A percentile compares a stretch with the other conserved stretches of the same genome.
Evolutionary conservation across 1,140 invertebrate genomes (phyloP).

Genomic region (Drosophila pseudoobscura): DNA sequence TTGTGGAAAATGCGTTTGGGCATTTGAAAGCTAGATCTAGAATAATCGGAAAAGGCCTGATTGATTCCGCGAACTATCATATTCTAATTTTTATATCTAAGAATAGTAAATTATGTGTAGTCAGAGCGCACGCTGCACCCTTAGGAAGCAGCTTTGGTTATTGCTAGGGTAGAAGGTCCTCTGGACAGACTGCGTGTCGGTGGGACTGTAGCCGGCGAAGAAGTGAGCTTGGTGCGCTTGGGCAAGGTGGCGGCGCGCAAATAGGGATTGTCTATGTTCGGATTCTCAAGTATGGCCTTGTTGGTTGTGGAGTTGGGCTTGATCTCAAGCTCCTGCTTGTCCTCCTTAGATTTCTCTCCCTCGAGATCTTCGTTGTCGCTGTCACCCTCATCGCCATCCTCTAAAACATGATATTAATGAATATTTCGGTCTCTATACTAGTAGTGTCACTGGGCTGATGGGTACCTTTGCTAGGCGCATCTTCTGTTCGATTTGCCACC

Average conservation of each 20-base stretch:
- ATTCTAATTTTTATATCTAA: too few relatives aligned
- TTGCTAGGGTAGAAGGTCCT: slow-evolving; percentile 49
- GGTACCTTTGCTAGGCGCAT: slow-evolving; percentile 65
- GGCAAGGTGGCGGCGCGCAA: slow-evolving; percentile 91
- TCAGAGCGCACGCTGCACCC: too few relatives aligned
- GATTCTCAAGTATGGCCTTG: slow-evolving; percentile 80
- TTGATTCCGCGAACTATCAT: too few relatives aligned
- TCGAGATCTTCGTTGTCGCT: slow-evolving; percentile 73
- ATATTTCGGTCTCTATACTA: slow-evolving; percentile 20
- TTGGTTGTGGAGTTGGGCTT: slow-evolving; percentile 68
- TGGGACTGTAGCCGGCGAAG: neutral
- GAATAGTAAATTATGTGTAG: too few relatives aligned
- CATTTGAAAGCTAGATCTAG: too few relatives aligned
- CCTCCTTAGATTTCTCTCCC: slow-evolving; percentile 83
- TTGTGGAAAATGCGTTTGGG: too few relatives aligned
- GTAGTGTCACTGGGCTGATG: too few relatives aligned
- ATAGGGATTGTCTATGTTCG: slow-evolving; percentile 94
- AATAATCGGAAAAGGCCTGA: too few relatives aligned
- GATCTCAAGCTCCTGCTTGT: slow-evolving; percentile 83
- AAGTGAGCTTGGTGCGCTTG: slow-evolving; percentile 74
- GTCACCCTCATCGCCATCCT: slow-evolving; percentile 70
- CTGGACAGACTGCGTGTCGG: slow-evolving; percentile 12
- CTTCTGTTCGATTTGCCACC: slow-evolving; percentile 73
- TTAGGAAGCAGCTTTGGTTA: slow-evolving; percentile 30
- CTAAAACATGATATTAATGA: slow-evolving; percentile 60